Evolutionary conservation across 2,113 vertebrate species (phyloP), one percentile per base, ranked within the genome.

Genomic region (Guaruba guarouba): DNA sequence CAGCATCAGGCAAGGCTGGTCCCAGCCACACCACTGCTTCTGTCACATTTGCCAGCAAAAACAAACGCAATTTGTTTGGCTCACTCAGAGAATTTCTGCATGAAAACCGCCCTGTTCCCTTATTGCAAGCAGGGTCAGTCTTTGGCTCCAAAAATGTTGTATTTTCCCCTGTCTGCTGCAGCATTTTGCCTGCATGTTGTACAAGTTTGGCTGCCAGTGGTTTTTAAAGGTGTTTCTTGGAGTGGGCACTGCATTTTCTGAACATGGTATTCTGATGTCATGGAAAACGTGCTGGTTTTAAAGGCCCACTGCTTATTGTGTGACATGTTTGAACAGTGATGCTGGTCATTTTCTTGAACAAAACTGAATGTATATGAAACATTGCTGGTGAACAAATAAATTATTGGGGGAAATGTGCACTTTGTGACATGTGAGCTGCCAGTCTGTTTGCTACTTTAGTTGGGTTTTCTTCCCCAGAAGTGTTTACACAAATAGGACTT

Each of bases 321-420:
- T 13, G 2, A 63, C 59, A 7, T 28, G 31, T 78, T 69, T 17
- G n/a, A 96, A 48, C 57, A 46, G 68, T 59, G 90, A 33, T 79
- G 74, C 88, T 62, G 80, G 63, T 87, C 78, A 46, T 95, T 92
- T 82, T 73, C 77, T 67, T 78, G 92, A 89, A 86, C 83, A 94
- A 96, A 96, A 87, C 4, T 86, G 81, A 95, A 94, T 94, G 86
- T 91, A 22, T 28, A 39, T 62, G 51, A 81, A 94, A 74, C 46
- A 84, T 55, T 82, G 66, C 82, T 75, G 39, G 25, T 82, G 74
- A 93, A 95, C 82, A 95, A 97, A 97, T 96, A 95, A 95, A 96
- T 94, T 94, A 92, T 91, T 92, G 77, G 61, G 90, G 77, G 74
- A 39, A 19, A 55, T 4, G 55, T 82, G 52, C 82, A 80, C 63